Conservation (phyloP, 1,140 invertebrate genomes). For the Paralvinella palmiformis region DNA sequence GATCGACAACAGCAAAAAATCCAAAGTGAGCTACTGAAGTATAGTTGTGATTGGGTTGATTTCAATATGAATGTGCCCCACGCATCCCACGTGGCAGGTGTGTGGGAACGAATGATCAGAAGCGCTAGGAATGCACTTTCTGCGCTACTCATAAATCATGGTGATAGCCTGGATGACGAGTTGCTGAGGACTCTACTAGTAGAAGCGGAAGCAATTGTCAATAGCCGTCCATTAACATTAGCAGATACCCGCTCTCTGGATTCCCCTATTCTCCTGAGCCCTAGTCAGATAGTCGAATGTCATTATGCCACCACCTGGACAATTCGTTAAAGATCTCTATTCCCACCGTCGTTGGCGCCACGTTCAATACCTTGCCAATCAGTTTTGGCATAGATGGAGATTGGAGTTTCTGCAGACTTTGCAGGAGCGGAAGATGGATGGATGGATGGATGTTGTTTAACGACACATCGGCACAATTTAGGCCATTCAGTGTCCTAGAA, state of each 20-base stretch:
- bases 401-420: constrained; percentile 17
- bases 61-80: not conserved
- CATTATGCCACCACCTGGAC: not conserved
- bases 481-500: too few relatives aligned
- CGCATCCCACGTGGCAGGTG: not conserved
- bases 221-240: not conserved
- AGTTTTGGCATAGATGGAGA: constrained; percentile 19
- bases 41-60: not conserved
- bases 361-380: constrained; percentile 16
- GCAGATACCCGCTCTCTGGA: not conserved
- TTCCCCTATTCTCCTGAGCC: not conserved
- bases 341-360: not conserved
- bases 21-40: not conserved
- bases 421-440: too few relatives aligned
- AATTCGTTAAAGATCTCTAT: not conserved
- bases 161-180: not conserved
- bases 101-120: not conserved
- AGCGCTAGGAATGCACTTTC: not conserved
- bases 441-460: too few relatives aligned
- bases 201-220: not conserved
- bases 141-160: not conserved
- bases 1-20: not conserved
- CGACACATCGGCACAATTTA: too few relatives aligned
- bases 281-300: not conserved
- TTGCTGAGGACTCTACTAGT: not conserved